These are phyloP conservation scores for Peromyscus melanophrys DNA, from an alignment of 2,797 vertebrate genomes.

Conservation along the genomic window DNA sequence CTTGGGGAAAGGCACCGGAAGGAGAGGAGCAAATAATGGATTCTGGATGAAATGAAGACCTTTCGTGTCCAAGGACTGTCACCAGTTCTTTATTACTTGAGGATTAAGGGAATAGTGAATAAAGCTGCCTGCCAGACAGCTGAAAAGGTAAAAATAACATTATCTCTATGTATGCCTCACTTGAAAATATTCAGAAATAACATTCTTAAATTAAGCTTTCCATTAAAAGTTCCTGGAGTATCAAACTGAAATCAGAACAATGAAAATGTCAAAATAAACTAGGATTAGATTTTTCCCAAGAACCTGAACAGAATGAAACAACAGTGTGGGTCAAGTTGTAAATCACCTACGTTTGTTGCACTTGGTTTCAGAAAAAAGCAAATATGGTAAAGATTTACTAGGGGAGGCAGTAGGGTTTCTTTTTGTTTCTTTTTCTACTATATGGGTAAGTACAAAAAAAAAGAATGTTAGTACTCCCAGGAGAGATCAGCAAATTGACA, in stretches of 20 bases:
- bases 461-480: conserved; percentile 64
- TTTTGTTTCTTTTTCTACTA: conserved; percentile 62
- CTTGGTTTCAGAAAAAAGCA: conserved; percentile 33
- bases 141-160: conserved; percentile 76
- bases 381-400: conserved; percentile 41
- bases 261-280: conserved; percentile 69
- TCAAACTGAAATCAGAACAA: conserved; percentile 61
- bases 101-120: conserved; percentile 79
- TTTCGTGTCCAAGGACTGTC: conserved; percentile 68
- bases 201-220: conserved; percentile 79
- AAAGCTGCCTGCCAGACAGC: conserved; percentile 72
- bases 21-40: conserved; percentile 78
- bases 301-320: conserved; percentile 72
- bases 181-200: conserved; percentile 73
- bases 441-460: conserved; percentile 43
- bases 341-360: conserved; percentile 45
- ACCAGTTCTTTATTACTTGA: conserved; percentile 79
- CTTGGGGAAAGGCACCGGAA: conserved; percentile 38
- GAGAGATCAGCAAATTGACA: conserved; percentile 51
- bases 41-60: conserved; percentile 75
- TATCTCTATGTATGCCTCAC: conserved; percentile 58
- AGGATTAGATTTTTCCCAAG: conserved; percentile 77
- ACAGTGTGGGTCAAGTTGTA: conserved; percentile 36
- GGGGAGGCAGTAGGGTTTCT: neutral
- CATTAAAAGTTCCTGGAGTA: conserved; percentile 77